phyloP scores from a whole-genome alignment of 2,113 vertebrate genomes.

The Lichenostomus cassidix region DNA sequence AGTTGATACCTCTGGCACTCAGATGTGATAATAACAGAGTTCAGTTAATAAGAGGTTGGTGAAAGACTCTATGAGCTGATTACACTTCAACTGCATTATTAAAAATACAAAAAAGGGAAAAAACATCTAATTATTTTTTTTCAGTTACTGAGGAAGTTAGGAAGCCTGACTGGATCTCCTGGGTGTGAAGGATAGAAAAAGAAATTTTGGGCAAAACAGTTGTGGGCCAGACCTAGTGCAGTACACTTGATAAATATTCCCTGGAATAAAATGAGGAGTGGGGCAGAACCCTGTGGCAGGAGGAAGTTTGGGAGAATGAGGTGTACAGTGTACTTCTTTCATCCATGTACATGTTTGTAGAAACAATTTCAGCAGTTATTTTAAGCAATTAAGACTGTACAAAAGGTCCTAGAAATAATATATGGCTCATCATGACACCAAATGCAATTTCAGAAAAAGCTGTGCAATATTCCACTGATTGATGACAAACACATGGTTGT shows the following conservation, averaged over 20 bases:
- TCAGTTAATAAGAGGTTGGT: not conserved
- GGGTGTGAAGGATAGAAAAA: accelerated
- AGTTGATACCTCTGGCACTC: not conserved
- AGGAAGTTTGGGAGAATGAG: not conserved
- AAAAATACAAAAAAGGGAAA: not conserved
- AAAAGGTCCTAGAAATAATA: not conserved
- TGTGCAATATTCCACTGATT: not conserved
- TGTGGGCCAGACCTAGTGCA: accelerated
- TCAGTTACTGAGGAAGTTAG: not conserved
- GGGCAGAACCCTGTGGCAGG: not conserved
- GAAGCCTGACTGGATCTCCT: not conserved
- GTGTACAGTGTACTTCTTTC: not conserved
- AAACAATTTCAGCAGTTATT: not conserved
- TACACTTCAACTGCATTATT: not conserved
- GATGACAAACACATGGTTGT: not conserved
- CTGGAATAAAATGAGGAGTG: not conserved
- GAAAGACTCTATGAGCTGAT: not conserved
- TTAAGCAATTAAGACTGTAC: not conserved
- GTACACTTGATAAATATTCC: not conserved
- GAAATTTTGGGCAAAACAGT: not conserved
- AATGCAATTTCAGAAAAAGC: not conserved
- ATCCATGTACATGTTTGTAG: not conserved
- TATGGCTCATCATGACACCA: not conserved
- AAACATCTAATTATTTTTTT: not conserved
- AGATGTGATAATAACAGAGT: not conserved